Evolutionary conservation across 2,113 vertebrate genomes (phyloP).

Genomic region (Acrocephalus kingi): DNA sequence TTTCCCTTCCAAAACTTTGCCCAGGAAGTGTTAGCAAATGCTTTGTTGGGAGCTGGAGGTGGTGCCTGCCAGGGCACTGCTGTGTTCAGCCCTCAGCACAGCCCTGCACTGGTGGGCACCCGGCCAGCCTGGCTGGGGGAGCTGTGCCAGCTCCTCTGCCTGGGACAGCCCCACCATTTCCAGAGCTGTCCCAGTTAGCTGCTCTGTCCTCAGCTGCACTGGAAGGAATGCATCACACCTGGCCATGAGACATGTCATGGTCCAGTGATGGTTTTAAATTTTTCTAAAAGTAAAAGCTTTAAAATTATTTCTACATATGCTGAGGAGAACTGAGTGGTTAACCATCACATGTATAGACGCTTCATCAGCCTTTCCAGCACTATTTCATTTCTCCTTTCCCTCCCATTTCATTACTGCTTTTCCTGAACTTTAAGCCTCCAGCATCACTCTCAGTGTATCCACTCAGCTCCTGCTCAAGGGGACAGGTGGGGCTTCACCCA

Average conservation of each 20-base stretch:
- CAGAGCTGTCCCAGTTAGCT: background rate
- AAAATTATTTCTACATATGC: background rate
- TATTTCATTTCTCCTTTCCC: background rate
- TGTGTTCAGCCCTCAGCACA: background rate
- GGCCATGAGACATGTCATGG: background rate
- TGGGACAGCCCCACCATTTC: background rate
- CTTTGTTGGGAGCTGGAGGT: background rate
- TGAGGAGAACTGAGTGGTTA: background rate
- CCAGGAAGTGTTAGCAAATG: background rate
- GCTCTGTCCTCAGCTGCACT: background rate
- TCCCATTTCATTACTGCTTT: background rate
- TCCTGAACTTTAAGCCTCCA: background rate
- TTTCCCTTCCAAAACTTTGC: background rate
- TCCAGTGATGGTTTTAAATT: background rate
- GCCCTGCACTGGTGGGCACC: rapidly evolving
- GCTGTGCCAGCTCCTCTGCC: constrained; percentile 28
- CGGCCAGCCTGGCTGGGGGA: constrained; percentile 30
- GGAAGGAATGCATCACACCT: background rate
- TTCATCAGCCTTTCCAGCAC: background rate
- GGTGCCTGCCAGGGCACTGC: background rate
- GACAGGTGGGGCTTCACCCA: background rate
- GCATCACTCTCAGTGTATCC: rapidly evolving
- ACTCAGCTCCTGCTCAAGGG: background rate
- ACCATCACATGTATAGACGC: background rate
- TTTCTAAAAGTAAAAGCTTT: constrained; percentile 12